Base-by-base conservation (phyloP, 2,113 vertebrate genomes). In the Epinephelus moara region DNA sequence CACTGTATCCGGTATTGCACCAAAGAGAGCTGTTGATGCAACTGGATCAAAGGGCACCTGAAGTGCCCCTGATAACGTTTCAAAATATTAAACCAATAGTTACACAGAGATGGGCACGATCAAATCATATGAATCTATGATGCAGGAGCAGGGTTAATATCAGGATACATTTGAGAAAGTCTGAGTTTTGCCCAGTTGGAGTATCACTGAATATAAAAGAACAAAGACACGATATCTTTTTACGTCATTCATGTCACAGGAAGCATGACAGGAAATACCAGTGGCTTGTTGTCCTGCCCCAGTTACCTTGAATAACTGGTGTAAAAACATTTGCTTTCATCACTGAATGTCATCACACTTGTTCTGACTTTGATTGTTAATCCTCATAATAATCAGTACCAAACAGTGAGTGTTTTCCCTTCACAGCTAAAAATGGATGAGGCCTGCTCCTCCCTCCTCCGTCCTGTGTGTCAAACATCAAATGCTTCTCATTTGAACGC, bases 381-480 rank as follows among this genome's bases (percentile, higher is more conserved):
- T 66, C 27, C 70, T 71, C 42, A 53, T 70, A 63, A 77, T 80
- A 50, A 80, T 87, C 90, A 74, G 67, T 4, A 60, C 7, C 73
- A 47, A 81, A 75, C 77, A 85, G 70, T 17, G 56, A 6, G 67
- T 3, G 17, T 61, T 61, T 75, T 63, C 13, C 60, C 70, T 57
- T 63, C 25, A 3, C 60, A 64, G 67, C 23, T 37, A 66, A 84
- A 83, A 80, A 64, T 37, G 64, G 82, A 88, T 52, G 62, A 87
- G 77, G 6, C 62, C 57, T 18, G 60, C 77, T 68, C 70, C 69
- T 70, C 68, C 67, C 70, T 9, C 62, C 50, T 53, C 57, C 49
- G 4, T 53, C 81, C 67, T 56, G 45, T 17, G 78, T 69, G 87
- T 83, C 75, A 80, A 78, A 88, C 85, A 86, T 89, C 84, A 89